A percentile compares a stretch with the other conserved stretches of the same genome.
Evolutionary conservation across 2,888 invertebrate species (phyloP).

Genomic region (Standfussiana lucernea): DNA sequence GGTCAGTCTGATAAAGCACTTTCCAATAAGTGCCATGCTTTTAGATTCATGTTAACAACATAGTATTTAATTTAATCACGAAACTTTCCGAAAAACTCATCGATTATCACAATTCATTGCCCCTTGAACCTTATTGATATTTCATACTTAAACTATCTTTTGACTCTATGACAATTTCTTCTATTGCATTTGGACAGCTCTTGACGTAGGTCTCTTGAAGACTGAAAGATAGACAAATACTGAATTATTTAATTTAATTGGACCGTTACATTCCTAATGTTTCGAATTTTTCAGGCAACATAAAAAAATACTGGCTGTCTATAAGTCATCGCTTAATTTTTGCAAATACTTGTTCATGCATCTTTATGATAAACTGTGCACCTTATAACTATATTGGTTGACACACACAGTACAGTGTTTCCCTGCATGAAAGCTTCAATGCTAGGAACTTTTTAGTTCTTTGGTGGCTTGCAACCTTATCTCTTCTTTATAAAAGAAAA

Average conservation of each 20-base stretch:
- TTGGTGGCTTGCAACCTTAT: too few species aligned
- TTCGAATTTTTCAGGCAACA: neutral
- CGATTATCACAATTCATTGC: neutral
- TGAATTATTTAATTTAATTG: neutral
- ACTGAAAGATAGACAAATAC: neutral
- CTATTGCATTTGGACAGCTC: neutral
- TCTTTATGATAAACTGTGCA: neutral
- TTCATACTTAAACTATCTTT: neutral
- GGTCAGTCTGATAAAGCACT: conserved; percentile 49
- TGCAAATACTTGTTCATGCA: neutral
- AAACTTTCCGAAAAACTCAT: neutral
- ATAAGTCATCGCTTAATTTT: neutral
- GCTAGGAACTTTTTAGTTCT: too few species aligned
- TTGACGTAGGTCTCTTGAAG: neutral
- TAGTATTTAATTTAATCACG: conserved; percentile 26
- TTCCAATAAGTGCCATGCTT: conserved; percentile 15
- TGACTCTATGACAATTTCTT: neutral
- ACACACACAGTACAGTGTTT: too few species aligned
- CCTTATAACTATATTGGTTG: neutral
- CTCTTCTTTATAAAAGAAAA: too few species aligned
- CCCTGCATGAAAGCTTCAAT: too few species aligned
- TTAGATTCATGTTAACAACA: conserved; percentile 21
- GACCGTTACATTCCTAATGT: neutral
- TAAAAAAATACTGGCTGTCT: neutral
- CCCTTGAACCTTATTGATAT: neutral